Evolutionary conservation across 2,888 invertebrate genomes (phyloP).

Genomic region (Vannuccia rotundouncinata): DNA sequence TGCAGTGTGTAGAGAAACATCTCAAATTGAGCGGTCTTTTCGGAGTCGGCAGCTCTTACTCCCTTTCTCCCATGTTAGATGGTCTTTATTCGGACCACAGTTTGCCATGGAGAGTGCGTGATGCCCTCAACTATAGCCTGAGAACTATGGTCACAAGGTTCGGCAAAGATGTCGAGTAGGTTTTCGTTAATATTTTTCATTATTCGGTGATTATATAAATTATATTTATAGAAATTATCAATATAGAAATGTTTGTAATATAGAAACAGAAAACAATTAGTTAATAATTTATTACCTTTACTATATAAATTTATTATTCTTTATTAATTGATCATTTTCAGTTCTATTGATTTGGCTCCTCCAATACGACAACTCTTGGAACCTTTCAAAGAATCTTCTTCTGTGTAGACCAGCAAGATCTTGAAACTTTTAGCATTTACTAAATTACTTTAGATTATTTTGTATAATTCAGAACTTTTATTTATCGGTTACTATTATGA

Average conservation of each 20-base stretch:
- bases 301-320: too few relatives aligned
- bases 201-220: background rate
- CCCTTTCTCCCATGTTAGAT: background rate
- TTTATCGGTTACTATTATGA: too few relatives aligned
- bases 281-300: too few relatives aligned
- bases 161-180: background rate
- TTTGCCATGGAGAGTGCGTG: constrained; percentile 16
- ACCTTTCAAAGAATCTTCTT: background rate
- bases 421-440: too few relatives aligned
- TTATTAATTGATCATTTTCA: too few relatives aligned
- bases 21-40: constrained; percentile 20
- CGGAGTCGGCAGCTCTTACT: background rate
- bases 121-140: constrained; percentile 9
- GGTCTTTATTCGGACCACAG: constrained; percentile 1
- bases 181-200: background rate
- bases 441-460: too few relatives aligned
- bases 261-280: too few relatives aligned
- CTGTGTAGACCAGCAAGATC: background rate
- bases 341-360: background rate
- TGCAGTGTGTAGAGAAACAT: constrained; percentile 12
- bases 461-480: too few relatives aligned
- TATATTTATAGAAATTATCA: too few relatives aligned
- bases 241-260: too few relatives aligned
- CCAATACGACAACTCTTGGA: background rate
- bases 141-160: background rate